Percentiles rank a stretch among this genome's conserved stretches.
phyloP scores from a whole-genome alignment of 2,888 invertebrate genomes.

The Cheilosia pagana region DNA sequence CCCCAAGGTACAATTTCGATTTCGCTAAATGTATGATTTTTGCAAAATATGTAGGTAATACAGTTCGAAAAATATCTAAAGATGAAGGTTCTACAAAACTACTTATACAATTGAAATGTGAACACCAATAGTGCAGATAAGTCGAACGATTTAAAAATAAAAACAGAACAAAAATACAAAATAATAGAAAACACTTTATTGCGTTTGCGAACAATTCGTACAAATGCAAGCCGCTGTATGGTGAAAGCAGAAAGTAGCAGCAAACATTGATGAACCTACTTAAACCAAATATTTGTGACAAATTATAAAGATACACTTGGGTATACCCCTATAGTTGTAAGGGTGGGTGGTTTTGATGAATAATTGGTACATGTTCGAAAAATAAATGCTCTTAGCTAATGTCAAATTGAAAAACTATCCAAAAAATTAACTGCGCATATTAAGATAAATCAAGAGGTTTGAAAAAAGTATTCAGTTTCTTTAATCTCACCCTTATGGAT shows the following conservation, averaged over 20 bases:
- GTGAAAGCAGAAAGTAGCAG: conserved; percentile 50
- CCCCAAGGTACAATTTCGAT: neutral
- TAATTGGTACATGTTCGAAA: conserved; percentile 31
- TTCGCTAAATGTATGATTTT: neutral
- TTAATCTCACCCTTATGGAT: conserved; percentile 61
- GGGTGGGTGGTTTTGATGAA: conserved; percentile 8
- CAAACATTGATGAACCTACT: conserved; percentile 17
- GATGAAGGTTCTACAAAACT: conserved; percentile 5
- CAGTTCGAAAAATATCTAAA: neutral
- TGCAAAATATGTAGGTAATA: neutral
- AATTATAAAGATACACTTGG: conserved; percentile 21
- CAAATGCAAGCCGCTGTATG: conserved; percentile 17
- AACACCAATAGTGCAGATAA: conserved; percentile 6
- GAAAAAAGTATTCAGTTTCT: conserved; percentile 33
- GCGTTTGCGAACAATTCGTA: neutral
- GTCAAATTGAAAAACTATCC: conserved; percentile 50
- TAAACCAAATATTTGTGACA: conserved; percentile 13
- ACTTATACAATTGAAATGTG: too few species aligned
- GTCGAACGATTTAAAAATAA: neutral
- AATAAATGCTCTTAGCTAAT: conserved; percentile 45
- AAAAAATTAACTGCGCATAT: conserved; percentile 39
- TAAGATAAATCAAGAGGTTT: conserved; percentile 46
- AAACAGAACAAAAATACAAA: neutral
- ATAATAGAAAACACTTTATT: neutral
- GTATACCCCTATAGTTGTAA: conserved; percentile 11